phyloP scores from a whole-genome alignment of 1,140 invertebrate species.

The Stratiolaelaps scimitus region DNA sequence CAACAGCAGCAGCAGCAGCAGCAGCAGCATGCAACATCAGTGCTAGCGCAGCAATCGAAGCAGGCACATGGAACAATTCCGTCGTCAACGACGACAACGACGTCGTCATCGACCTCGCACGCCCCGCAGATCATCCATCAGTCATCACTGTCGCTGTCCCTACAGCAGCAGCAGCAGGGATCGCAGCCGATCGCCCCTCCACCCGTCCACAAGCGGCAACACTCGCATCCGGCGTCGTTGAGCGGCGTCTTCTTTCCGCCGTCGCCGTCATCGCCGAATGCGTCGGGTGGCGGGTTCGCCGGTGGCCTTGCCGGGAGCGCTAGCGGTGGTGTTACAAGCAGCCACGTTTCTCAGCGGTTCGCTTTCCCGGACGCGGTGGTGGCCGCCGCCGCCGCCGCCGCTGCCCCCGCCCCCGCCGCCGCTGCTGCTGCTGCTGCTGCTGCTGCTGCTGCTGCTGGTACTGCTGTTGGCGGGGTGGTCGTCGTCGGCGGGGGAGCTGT shows the following conservation, averaged over 20 bases:
- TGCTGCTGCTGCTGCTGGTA: no score
- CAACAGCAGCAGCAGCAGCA: conserved; percentile 32
- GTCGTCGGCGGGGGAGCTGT: conserved; percentile 48
- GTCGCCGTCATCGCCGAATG: conserved; percentile 28
- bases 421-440: conserved; percentile 49
- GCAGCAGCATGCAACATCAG: neutral
- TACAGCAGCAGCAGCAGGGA: no score
- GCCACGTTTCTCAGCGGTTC: conserved; percentile 40
- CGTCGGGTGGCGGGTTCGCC: conserved; percentile 3
- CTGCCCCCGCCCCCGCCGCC: conserved; percentile 46
- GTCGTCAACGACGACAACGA: conserved; percentile 10
- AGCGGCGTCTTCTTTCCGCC: conserved; percentile 32
- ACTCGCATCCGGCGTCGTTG: conserved; percentile 17
- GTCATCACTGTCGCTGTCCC: no score
- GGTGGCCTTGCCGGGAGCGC: conserved; percentile 37
- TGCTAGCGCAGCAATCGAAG: conserved; percentile 29
- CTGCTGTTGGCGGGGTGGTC: no score
- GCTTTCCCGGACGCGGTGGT: conserved; percentile 32
- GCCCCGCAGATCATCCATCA: neutral
- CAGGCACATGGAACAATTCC: neutral
- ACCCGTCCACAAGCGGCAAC: conserved; percentile 8
- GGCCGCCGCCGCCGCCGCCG: conserved; percentile 41
- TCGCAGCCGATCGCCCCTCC: neutral
- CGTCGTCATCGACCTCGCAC: neutral
- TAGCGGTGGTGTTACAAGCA: conserved; percentile 42